Evolutionary conservation across 2,888 invertebrate genomes (phyloP).

Genomic region (Laothoe populi): DNA sequence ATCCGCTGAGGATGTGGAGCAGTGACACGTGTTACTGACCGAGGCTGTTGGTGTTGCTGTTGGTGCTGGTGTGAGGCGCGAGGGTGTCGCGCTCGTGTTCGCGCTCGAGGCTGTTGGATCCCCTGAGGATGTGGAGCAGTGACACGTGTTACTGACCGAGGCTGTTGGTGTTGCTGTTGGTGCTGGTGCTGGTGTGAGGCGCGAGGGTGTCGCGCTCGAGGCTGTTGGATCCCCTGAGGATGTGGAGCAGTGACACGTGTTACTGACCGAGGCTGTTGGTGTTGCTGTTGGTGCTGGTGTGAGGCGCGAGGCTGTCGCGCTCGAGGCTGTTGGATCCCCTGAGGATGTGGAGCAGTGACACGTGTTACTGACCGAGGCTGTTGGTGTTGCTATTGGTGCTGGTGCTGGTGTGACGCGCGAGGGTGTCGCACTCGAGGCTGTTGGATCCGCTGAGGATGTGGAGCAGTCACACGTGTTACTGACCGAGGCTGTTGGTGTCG

Average conservation of each 20-base stretch:
- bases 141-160: background rate
- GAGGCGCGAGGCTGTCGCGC: slow-evolving; percentile 40
- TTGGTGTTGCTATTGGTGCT: slow-evolving; percentile 84
- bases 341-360: slow-evolving; percentile 58
- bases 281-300: slow-evolving; percentile 75
- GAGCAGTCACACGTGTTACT: slow-evolving; percentile 42
- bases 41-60: slow-evolving; percentile 87
- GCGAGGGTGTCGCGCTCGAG: slow-evolving; percentile 68
- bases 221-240: slow-evolving; percentile 74
- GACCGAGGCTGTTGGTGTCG: slow-evolving; percentile 87
- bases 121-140: no score
- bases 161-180: background rate
- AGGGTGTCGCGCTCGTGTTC: no score
- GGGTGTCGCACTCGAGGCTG: slow-evolving; percentile 80
- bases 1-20: slow-evolving; percentile 65
- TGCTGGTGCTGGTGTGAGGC: slow-evolving; percentile 20
- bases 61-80: slow-evolving; percentile 60
- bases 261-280: slow-evolving; percentile 49
- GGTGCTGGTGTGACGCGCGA: slow-evolving; percentile 49
- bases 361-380: slow-evolving; percentile 69
- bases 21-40: slow-evolving; percentile 46
- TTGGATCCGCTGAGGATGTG: slow-evolving; percentile 67
- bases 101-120: slow-evolving; percentile 71
- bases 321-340: slow-evolving; percentile 82
- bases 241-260: slow-evolving; percentile 48